Conservation (phyloP, 1,140 invertebrate species). For the Lepidurus packardi region DNA sequence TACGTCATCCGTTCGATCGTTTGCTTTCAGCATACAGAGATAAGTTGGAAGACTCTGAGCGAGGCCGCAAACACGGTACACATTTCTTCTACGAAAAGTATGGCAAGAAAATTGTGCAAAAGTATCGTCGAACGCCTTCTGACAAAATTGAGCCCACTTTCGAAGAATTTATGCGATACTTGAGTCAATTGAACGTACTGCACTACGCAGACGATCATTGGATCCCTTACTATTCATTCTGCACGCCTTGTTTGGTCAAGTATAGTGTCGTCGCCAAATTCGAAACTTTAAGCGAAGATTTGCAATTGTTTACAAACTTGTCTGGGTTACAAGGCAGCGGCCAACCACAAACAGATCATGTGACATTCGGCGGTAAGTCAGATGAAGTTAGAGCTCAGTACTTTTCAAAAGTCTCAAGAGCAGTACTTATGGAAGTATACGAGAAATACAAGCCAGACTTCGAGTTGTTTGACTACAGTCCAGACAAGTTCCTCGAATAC, state of each 20-base stretch:
- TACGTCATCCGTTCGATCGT: constrained; percentile 60
- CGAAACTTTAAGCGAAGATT: constrained; percentile 74
- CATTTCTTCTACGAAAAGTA: constrained; percentile 55
- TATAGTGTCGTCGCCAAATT: constrained; percentile 81
- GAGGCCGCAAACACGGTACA: constrained; percentile 48
- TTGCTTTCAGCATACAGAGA: constrained; percentile 59
- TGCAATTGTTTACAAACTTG: constrained; percentile 57
- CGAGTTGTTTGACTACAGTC: constrained; percentile 72
- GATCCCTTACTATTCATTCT: constrained; percentile 64
- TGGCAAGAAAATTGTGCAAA: constrained; percentile 52
- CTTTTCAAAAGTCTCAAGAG: constrained; percentile 55
- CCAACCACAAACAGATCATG: constrained; percentile 73
- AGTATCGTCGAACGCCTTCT: constrained; percentile 48
- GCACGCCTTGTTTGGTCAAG: constrained; percentile 65
- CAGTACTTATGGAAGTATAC: constrained; percentile 57
- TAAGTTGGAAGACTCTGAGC: constrained; percentile 53
- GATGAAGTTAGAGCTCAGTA: constrained; percentile 60
- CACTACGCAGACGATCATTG: constrained; percentile 58
- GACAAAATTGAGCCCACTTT: constrained; percentile 57
- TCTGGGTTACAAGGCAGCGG: constrained; percentile 62
- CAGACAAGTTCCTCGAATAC: constrained; percentile 59
- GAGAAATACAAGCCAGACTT: constrained; percentile 67
- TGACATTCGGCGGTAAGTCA: constrained; percentile 61
- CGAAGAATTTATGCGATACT: constrained; percentile 58
- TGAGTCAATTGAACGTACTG: constrained; percentile 41